phyloP scores from a whole-genome alignment of 2,113 vertebrate species.

The Tetrao urogallus region DNA sequence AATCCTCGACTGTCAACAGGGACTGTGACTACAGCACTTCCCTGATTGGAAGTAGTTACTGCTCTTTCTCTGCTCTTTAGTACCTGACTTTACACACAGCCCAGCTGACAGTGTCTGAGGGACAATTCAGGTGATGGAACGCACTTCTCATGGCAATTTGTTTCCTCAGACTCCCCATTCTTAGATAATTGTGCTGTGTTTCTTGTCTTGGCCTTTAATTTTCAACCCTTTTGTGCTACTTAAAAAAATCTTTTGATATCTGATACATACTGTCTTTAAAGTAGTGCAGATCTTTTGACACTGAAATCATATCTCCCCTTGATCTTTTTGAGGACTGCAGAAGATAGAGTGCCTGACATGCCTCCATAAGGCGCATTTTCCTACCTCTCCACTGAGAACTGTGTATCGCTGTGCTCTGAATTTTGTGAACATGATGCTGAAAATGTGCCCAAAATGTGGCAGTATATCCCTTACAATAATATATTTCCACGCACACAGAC shows the following conservation, averaged over 20 bases:
- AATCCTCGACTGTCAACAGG: too few relatives aligned
- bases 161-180: neutral
- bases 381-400: neutral
- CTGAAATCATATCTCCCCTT: neutral
- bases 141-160: neutral
- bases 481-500: neutral
- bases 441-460: neutral
- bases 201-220: constrained; percentile 14
- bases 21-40: too few relatives aligned
- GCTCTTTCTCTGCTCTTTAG: neutral
- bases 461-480: neutral
- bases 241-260: constrained; percentile 24
- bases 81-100: rapidly evolving
- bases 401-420: neutral
- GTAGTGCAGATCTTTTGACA: neutral
- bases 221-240: neutral
- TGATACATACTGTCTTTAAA: neutral
- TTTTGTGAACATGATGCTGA: neutral
- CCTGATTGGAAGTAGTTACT: neutral
- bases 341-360: neutral
- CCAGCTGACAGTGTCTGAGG: neutral
- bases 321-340: neutral
- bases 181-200: neutral
- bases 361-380: neutral
- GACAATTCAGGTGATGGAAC: neutral